Base-by-base conservation (phyloP, 2,113 vertebrate genomes). In the Indicator maculatus region DNA sequence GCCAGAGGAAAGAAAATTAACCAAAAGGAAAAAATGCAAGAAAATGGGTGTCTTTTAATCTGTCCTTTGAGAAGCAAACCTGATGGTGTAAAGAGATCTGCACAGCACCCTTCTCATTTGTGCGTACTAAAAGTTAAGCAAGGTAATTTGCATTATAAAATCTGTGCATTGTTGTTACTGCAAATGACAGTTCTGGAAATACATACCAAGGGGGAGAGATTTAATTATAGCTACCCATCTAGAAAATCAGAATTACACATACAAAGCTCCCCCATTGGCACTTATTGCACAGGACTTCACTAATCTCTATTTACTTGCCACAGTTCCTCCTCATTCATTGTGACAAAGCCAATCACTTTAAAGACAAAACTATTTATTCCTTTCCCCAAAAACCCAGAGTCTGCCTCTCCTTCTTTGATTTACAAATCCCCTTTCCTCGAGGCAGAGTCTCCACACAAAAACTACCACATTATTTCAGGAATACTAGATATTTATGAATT, bases 171-270 rank as follows among this genome's bases (percentile, higher is more conserved):
- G 83, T 84, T 78, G 16, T 61, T 66, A 38, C 67, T 80, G 83
- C n/a, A 83, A 50, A 15, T 47, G 59, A 78, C 79, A 74, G 28
- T 66, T 88, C 45, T 86, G 71, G 33, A 70, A n/a, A 86, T 16
- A 72, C 16, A 39, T 0, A 56, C 31, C 15, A 73, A 81, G 41
- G 24, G 15, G 30, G 5, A 64, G 45, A 73, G 27, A 84, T 82
- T 89, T 91, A 93, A 87, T 95, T 84, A 88, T 89, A 91, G 52
- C 28, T 67, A 65, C 66, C 87, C 21, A 84, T 64, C 70, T 67
- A 73, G 60, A 67, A 88, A 84, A 69, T 61, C 33, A 80, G 30
- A 93, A 23, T 67, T 81, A 50, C 0, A 1, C 65, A 56, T 38
- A 60, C 31, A 87, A 73, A 93, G 60, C 33, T 50, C 36, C n/a